Percentiles rank a stretch among this genome's conserved stretches.
Evolutionary conservation across 2,888 invertebrate genomes (phyloP).

Genomic region (Chymomyza fuscimana): DNA sequence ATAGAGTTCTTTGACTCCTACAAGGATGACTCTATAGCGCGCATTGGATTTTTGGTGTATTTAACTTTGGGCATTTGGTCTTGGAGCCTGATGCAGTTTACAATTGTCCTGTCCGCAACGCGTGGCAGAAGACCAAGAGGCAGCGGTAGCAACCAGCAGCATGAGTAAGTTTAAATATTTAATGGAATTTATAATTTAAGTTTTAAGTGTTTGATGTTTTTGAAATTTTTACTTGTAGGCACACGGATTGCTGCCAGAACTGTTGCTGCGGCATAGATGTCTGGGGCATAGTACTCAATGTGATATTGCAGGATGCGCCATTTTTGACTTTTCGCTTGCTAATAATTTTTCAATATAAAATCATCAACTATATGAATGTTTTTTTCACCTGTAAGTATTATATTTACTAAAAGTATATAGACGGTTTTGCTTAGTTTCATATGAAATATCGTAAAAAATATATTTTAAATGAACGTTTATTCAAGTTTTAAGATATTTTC

Average conservation of each 20-base stretch:
- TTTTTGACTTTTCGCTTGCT: slow-evolving; percentile 92
- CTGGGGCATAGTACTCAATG: slow-evolving; percentile 93
- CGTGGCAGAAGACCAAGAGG: slow-evolving; percentile 88
- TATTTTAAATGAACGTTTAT: too few species aligned
- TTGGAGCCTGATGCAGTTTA: slow-evolving; percentile 96
- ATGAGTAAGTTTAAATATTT: slow-evolving; percentile 62
- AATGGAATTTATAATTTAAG: not conserved
- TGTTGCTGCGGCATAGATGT: slow-evolving; percentile 94
- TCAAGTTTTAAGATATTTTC: too few species aligned
- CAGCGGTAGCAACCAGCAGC: slow-evolving; percentile 77
- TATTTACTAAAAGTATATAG: too few species aligned
- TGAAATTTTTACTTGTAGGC: slow-evolving; percentile 45
- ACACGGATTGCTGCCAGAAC: slow-evolving; percentile 81
- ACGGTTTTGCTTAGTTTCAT: too few species aligned
- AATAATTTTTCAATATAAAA: slow-evolving; percentile 91
- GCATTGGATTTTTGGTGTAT: slow-evolving; percentile 89
- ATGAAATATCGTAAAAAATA: too few species aligned
- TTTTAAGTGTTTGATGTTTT: too few species aligned
- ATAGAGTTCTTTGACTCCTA: slow-evolving; percentile 98
- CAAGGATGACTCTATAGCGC: slow-evolving; percentile 90
- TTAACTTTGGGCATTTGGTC: slow-evolving; percentile 95
- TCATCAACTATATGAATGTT: slow-evolving; percentile 96
- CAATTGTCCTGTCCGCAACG: slow-evolving; percentile 94
- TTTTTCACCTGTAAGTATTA: slow-evolving; percentile 95
- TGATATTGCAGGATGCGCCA: slow-evolving; percentile 91